Base-by-base conservation (phyloP, 2,797 vertebrate species). In the Scolopax rusticola region DNA sequence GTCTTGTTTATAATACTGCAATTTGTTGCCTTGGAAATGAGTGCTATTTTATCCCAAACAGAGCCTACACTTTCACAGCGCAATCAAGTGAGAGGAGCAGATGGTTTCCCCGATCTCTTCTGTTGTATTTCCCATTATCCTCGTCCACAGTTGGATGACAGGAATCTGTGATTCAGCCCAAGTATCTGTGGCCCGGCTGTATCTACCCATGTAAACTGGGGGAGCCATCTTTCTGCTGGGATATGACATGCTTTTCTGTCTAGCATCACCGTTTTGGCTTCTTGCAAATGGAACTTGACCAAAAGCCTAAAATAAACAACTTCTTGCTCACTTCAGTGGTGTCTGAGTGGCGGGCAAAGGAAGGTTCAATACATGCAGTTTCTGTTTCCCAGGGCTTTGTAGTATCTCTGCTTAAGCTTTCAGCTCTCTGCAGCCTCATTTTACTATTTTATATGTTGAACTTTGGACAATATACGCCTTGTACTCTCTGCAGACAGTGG, bases 11-110 rank as follows among this genome's bases (percentile, higher is more conserved):
- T 74, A 65, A 74, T 30, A 87, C 71, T 87, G 59, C 88, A 84
- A 84, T 95, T 83, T 88, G 96, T 97, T 97, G 94, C 95, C 93
- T 96, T 97, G 95, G 96, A 96, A 97, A 96, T 97, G 90, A 91
- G 86, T 32, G 86, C 80, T 95, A 92, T 74, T 96, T 92, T 90
- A 95, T 97, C 91, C 90, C 90, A 96, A 97, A 93, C 65, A 91
- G 79, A 95, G 91, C 90, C 36, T 91, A 93, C 84, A 65, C 51
- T 91, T 94, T 94, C 83, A 89, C 59, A 90, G 90, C 0, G 1
- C 70, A 89, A 51, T 92, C 74, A 83, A 87, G 82, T 1, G 1
- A 81, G 83, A 84, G 69, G 68, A 93, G 83, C 93, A 97, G 93
- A 95, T 96, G 95, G 89, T 82, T 95, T 80, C 57, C 61, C 81